Percentiles rank a stretch among this genome's conserved stretches.
Conservation (phyloP, 2,797 vertebrate species). For the Kryptolebias ocellatus region DNA sequence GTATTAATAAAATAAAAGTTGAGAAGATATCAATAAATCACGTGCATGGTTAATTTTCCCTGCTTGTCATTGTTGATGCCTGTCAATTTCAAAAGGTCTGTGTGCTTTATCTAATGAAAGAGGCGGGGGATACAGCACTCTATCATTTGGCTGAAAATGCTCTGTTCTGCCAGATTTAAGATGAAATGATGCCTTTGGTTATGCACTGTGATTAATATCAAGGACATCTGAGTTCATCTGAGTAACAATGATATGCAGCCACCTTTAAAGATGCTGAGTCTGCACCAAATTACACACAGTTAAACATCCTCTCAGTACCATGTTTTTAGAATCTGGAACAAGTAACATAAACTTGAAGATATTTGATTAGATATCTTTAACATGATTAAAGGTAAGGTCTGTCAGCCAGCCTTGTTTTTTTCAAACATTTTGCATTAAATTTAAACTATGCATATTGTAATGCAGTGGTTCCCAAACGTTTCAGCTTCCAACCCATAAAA, state of each 20-base stretch:
- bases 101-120: constrained; percentile 79
- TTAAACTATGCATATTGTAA: neutral
- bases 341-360: constrained; percentile 9
- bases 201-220: constrained; percentile 75
- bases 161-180: constrained; percentile 73
- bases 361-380: constrained; percentile 11
- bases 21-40: constrained; percentile 73
- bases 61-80: constrained; percentile 65
- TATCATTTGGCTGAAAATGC: constrained; percentile 72
- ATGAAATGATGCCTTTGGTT: constrained; percentile 79
- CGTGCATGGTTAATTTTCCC: constrained; percentile 69
- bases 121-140: constrained; percentile 52
- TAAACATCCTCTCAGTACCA: constrained; percentile 42
- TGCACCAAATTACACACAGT: constrained; percentile 35
- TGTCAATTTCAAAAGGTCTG: constrained; percentile 66
- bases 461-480: too few species aligned
- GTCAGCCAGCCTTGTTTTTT: too few species aligned
- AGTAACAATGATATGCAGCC: constrained; percentile 66
- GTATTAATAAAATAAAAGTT: constrained; percentile 50
- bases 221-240: constrained; percentile 75
- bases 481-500: too few species aligned
- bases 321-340: constrained; percentile 33
- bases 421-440: neutral
- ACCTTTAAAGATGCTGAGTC: constrained; percentile 52
- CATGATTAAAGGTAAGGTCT: neutral